phyloP scores from a whole-genome alignment of 2,888 invertebrate genomes.

The Calliphora vomitoria region DNA sequence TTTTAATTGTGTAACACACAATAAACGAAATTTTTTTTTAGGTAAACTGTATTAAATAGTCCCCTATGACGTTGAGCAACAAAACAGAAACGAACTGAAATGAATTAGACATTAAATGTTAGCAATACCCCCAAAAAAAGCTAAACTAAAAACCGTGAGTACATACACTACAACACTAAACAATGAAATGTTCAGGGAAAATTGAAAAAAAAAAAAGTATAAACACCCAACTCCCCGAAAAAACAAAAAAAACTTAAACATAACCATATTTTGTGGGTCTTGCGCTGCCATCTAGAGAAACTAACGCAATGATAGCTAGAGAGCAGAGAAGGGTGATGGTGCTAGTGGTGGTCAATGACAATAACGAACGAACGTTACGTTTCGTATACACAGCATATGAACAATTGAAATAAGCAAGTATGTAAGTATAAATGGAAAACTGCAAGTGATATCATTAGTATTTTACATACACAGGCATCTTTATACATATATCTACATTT shows the following conservation, averaged over 20 bases:
- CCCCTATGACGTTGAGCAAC: slow-evolving; percentile 7
- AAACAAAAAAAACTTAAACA: slow-evolving; percentile 52
- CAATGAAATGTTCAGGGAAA: neutral
- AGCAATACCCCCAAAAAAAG: slow-evolving; percentile 15
- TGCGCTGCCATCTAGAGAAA: slow-evolving; percentile 24
- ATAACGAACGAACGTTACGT: slow-evolving; percentile 55
- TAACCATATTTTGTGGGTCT: slow-evolving; percentile 58
- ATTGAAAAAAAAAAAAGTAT: neutral
- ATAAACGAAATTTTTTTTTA: slow-evolving; percentile 12
- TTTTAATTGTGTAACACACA: slow-evolving; percentile 36
- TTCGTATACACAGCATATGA: slow-evolving; percentile 6
- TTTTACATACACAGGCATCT: neutral
- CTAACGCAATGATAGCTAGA: neutral
- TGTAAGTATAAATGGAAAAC: slow-evolving; percentile 19
- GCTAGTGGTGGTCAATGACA: slow-evolving; percentile 60
- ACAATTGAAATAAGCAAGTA: slow-evolving; percentile 37
- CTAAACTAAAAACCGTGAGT: slow-evolving; percentile 30
- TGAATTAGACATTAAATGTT: slow-evolving; percentile 59
- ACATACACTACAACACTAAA: neutral
- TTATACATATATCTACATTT: slow-evolving; percentile 1
- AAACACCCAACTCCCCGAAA: slow-evolving; percentile 39
- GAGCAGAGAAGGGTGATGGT: neutral
- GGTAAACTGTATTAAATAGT: slow-evolving; percentile 48
- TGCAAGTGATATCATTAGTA: slow-evolving; percentile 49
- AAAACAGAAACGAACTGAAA: slow-evolving; percentile 52